A percentile compares a stretch with the other conserved stretches of the same genome.
Evolutionary conservation across 2,113 vertebrate genomes (phyloP).

Genomic region (Gobio gobio): DNA sequence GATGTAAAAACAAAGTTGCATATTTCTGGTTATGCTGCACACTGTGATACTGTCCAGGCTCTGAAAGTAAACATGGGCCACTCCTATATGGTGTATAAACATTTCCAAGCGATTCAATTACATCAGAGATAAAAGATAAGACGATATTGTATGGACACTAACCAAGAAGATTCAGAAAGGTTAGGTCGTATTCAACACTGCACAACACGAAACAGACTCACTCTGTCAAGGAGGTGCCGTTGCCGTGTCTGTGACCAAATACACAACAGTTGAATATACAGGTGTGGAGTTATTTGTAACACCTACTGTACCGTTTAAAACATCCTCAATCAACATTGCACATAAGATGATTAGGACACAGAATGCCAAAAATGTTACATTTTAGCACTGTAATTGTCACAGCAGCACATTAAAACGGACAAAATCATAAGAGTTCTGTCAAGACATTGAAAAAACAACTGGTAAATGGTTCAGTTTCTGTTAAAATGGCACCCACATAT

Average conservation of each 20-base stretch:
- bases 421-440: not conserved
- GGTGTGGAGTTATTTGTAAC: not conserved
- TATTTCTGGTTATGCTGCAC: conserved; percentile 3
- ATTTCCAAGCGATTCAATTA: not conserved
- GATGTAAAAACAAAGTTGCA: not conserved
- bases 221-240: not conserved
- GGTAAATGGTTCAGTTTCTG: conserved; percentile 6
- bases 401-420: not conserved
- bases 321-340: not conserved
- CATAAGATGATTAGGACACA: not conserved
- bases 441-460: not conserved
- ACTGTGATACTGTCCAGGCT: conserved; percentile 16
- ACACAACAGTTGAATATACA: conserved; percentile 22
- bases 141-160: conserved; percentile 24
- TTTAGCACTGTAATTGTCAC: conserved; percentile 4
- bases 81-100: not conserved
- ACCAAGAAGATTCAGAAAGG: not conserved
- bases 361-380: not conserved
- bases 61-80: not conserved
- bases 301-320: conserved; percentile 40
- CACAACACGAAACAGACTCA: conserved; percentile 27
- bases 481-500: conserved; percentile 43
- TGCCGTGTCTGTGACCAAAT: not conserved
- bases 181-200: conserved; percentile 18
- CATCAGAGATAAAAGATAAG: not conserved